Evolutionary conservation across 2,113 vertebrate species (phyloP).

Genomic region (Dasyornis broadbenti): DNA sequence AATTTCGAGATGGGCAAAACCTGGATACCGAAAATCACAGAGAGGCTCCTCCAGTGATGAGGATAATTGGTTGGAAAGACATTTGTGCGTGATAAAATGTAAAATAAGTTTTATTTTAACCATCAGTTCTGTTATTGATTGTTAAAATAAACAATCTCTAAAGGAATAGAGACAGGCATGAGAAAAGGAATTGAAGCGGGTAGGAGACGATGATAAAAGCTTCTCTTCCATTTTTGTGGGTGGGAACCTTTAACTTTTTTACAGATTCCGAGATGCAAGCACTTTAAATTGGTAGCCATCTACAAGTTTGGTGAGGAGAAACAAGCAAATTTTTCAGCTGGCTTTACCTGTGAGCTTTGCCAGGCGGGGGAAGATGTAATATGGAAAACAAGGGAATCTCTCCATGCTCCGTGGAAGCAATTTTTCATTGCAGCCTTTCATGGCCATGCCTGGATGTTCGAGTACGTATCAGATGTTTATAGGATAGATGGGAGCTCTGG

Average conservation of each 20-base stretch:
- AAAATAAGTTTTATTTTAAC: not conserved
- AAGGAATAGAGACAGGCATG: not conserved
- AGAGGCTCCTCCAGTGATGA: not conserved
- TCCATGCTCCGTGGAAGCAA: not conserved
- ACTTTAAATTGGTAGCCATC: not conserved
- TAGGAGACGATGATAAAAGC: not conserved
- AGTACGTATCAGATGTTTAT: not conserved
- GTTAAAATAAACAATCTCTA: not conserved
- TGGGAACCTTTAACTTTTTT: not conserved
- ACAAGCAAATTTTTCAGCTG: not conserved
- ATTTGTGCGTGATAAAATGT: not conserved
- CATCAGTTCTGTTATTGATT: not conserved
- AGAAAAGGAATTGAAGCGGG: not conserved
- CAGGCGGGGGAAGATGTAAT: not conserved
- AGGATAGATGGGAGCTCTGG: conserved; percentile 9
- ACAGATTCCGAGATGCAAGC: not conserved
- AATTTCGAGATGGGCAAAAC: not conserved
- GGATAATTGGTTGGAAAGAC: not conserved
- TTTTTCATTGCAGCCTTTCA: not conserved
- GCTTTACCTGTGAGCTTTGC: not conserved
- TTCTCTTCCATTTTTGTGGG: not conserved
- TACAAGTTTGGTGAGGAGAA: not conserved
- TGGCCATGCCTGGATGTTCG: not conserved
- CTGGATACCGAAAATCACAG: not conserved
- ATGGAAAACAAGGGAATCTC: not conserved